Evolutionary conservation across 2,113 vertebrate genomes (phyloP).

Genomic region (Cyanoderma ruficeps): DNA sequence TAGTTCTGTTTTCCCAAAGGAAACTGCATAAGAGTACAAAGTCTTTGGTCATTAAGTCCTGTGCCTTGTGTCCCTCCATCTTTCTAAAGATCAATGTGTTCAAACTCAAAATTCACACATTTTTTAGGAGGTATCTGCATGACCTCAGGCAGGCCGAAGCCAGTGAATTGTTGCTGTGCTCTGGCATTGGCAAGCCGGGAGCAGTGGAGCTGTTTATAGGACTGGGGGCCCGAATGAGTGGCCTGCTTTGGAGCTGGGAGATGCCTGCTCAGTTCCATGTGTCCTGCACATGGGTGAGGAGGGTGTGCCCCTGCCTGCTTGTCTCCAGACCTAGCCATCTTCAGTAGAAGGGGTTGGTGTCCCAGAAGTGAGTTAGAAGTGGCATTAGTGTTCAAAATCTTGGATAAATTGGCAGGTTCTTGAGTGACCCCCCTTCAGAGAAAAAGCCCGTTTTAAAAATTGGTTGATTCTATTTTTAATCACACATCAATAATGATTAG

Average conservation of each 20-base stretch:
- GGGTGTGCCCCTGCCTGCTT: neutral
- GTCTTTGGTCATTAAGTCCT: neutral
- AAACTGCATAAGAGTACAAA: neutral
- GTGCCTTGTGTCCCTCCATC: neutral
- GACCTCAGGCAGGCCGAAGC: neutral
- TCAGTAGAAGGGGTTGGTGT: neutral
- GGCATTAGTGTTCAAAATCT: neutral
- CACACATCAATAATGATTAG: neutral
- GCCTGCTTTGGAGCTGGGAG: neutral
- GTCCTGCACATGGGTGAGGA: neutral
- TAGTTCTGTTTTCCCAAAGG: neutral
- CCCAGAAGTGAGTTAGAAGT: neutral
- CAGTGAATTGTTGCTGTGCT: neutral
- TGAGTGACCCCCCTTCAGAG: neutral
- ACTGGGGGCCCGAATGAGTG: no score
- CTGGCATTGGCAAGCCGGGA: neutral
- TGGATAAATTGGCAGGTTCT: neutral
- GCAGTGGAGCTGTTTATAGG: neutral
- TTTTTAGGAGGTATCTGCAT: neutral
- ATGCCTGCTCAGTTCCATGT: neutral
- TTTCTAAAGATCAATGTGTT: neutral
- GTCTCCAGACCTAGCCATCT: neutral
- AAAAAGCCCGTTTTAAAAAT: fast-evolving
- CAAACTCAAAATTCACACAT: neutral
- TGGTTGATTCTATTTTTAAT: neutral